Evolutionary conservation across 2,113 vertebrate genomes (phyloP).

Genomic region (Gobio gobio): DNA sequence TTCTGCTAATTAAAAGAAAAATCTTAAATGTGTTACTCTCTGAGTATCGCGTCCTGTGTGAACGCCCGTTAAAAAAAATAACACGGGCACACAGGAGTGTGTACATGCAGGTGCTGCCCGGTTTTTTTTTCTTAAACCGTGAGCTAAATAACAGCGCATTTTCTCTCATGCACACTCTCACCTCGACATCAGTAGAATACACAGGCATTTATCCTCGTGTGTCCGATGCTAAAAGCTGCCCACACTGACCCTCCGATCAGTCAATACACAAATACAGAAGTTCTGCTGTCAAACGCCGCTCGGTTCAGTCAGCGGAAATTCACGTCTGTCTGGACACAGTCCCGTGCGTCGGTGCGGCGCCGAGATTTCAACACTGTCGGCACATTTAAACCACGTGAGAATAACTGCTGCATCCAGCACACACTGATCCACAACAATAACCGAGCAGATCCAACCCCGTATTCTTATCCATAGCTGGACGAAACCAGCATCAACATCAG

Average conservation of each 20-base stretch:
- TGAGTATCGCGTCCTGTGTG: neutral
- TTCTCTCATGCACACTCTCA: neutral
- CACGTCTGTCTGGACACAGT: neutral
- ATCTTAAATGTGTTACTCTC: neutral
- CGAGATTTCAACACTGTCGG: constrained; percentile 23
- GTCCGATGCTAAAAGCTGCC: neutral
- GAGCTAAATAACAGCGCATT: neutral
- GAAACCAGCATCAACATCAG: neutral
- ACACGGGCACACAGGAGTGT: neutral
- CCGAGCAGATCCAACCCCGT: neutral
- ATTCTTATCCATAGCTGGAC: too few relatives aligned
- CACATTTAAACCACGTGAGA: constrained; percentile 38
- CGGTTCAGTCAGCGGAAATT: neutral
- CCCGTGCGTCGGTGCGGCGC: constrained; percentile 1
- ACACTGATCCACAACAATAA: neutral
- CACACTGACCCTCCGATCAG: neutral
- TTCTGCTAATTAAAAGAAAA: too few relatives aligned
- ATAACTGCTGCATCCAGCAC: neutral
- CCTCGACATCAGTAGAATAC: neutral
- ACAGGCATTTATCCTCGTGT: neutral
- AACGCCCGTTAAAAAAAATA: neutral
- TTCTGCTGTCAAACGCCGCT: neutral
- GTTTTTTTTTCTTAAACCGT: neutral
- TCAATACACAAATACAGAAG: neutral
- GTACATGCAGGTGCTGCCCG: neutral